Base-by-base conservation (phyloP, 2,113 vertebrate genomes). In the Lipophrys pholis region DNA sequence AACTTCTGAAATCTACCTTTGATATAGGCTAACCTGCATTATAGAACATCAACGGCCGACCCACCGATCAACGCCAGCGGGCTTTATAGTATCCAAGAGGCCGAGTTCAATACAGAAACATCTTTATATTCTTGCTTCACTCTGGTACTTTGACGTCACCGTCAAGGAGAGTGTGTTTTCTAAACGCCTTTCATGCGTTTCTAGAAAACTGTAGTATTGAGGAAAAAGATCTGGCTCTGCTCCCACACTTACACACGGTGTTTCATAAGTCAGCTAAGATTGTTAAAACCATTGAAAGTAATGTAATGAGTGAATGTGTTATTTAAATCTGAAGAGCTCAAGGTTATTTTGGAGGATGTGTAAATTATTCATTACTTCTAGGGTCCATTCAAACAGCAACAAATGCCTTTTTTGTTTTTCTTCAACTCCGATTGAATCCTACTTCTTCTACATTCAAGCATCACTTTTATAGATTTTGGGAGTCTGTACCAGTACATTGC, bases 1-100 rank as follows among this genome's bases (percentile, higher is more conserved):
- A 15, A 21, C 38, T 60, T 45, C 11, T 54, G n/a, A 52, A 78
- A 62, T 63, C 6, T 11, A 66, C 40, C 15, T 64, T 42, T 63
- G 11, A 17, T 8, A 8, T 21, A 3, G 14, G 46, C 11, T 36
- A 36, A 11, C n/a, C n/a, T n/a, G n/a, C n/a, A n/a, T 11, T 39
- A 15, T 53, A 41, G 15, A 39, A 35, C 16, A 6, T 3, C 48
- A 59, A 21, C 11, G 50, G 48, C 15, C 54, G 38, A 68, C 12
- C 36, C 10, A 11, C 36, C 8, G 76, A 54, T 60, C 49, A 38
- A 14, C 14, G 17, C 42, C 10, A 5, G 35, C 7, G 49, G 9
- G 4, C 6, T 59, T n/a, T n/a, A n/a, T 43, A 14, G 36, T 50
- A 40, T 52, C 3, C 21, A 30, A 30, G 21, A n/a, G n/a, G n/a